Evolutionary conservation across 2,888 invertebrate genomes (phyloP).

Genomic region (Pollenia angustigena): DNA sequence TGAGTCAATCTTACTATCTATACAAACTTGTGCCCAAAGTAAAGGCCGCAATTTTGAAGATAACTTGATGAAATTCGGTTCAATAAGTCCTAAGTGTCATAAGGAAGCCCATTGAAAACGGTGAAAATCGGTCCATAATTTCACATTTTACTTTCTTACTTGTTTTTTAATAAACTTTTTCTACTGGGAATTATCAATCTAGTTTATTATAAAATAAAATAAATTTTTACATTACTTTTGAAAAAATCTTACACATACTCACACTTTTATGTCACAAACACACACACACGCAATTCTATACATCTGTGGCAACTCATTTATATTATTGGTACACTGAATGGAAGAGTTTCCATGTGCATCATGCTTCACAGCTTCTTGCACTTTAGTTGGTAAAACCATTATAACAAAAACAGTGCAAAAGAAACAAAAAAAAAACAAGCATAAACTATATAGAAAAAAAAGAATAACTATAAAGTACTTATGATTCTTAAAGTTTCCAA

Average conservation of each 20-base stretch:
- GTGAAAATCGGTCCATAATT: too few relatives aligned
- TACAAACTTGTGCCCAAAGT: too few relatives aligned
- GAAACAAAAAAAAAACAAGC: conserved; percentile 12
- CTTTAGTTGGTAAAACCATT: conserved; percentile 68
- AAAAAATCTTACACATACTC: conserved; percentile 10
- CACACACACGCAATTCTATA: neutral
- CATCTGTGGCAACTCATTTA: conserved; percentile 54
- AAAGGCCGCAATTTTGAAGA: too few relatives aligned
- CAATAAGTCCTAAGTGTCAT: too few relatives aligned
- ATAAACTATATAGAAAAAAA: conserved; percentile 46
- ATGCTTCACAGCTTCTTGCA: conserved; percentile 73
- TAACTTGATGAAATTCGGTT: too few relatives aligned
- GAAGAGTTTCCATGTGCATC: conserved; percentile 62
- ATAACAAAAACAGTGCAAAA: conserved; percentile 30
- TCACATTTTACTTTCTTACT: too few relatives aligned
- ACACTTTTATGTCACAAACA: neutral
- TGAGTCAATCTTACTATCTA: too few relatives aligned
- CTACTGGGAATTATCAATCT: conserved; percentile 18
- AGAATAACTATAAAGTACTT: conserved; percentile 60
- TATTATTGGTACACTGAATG: conserved; percentile 39
- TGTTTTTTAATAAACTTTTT: neutral
- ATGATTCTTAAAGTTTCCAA: conserved; percentile 63
- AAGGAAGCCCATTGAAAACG: too few relatives aligned
- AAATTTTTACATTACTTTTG: conserved; percentile 47
- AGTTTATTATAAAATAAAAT: conserved; percentile 43